Evolutionary conservation across 2,797 vertebrate genomes (phyloP).

Genomic region (Bradypodion pumilum): DNA sequence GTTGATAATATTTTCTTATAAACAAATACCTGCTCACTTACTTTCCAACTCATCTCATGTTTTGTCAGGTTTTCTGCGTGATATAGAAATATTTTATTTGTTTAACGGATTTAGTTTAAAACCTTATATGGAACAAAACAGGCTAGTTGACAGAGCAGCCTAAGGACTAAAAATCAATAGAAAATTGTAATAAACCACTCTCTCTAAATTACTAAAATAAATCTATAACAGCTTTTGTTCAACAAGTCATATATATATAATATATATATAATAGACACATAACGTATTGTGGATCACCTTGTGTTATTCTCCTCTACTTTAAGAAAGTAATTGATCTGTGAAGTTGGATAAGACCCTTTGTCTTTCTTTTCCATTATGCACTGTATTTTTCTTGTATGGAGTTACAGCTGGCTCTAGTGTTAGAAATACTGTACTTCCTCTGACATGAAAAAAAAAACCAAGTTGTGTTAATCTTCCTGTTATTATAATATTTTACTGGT

Average conservation of each 20-base stretch:
- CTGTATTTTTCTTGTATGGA: neutral
- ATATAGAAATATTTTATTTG: neutral
- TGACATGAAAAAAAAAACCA: no score
- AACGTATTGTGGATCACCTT: neutral
- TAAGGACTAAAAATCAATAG: slow-evolving; percentile 10
- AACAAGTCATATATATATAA: neutral
- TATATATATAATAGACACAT: no score
- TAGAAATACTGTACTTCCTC: neutral
- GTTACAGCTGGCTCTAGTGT: neutral
- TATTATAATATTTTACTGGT: neutral
- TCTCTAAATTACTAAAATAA: slow-evolving; percentile 2
- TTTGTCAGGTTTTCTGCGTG: neutral
- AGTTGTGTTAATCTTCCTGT: no score
- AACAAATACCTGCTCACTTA: neutral
- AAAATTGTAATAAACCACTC: slow-evolving; percentile 11
- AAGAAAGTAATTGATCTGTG: neutral
- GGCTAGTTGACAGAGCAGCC: neutral
- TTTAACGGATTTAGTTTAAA: neutral
- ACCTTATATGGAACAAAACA: neutral
- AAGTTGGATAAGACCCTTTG: neutral
- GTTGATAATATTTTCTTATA: neutral
- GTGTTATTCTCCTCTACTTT: neutral
- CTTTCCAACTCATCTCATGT: neutral
- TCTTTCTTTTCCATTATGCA: neutral
- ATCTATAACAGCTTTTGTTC: neutral